Evolutionary conservation across 2,113 vertebrate genomes (phyloP).

Genomic region (Hippocampus abdominalis): DNA sequence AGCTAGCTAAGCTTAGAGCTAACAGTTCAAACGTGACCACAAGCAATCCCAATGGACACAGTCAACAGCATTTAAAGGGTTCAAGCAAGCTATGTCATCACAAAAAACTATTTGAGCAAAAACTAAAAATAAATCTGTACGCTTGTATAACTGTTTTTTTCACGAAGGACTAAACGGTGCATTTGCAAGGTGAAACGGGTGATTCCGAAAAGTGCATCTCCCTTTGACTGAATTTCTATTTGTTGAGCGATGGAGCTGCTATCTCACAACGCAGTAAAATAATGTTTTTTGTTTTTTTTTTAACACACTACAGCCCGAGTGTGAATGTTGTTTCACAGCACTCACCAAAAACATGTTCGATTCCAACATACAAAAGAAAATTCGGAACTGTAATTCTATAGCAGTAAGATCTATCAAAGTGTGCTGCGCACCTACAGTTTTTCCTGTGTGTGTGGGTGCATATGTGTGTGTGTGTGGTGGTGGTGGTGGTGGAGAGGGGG

Average conservation of each 20-base stretch:
- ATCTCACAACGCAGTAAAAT: not conserved
- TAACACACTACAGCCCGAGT: not conserved
- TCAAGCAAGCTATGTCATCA: no score
- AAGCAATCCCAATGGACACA: no score
- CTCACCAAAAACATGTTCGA: not conserved
- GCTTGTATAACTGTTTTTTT: no score
- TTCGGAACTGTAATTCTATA: not conserved
- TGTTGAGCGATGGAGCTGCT: not conserved
- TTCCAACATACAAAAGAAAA: not conserved
- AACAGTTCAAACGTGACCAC: no score
- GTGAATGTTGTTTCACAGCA: not conserved
- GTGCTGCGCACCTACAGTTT: not conserved
- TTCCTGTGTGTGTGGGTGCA: not conserved
- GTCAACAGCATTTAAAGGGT: no score
- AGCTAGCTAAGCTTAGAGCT: no score
- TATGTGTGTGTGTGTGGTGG: constrained; percentile 49
- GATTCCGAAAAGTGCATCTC: not conserved
- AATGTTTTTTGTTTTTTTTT: not conserved
- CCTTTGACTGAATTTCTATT: not conserved
- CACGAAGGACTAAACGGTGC: no score
- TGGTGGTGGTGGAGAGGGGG: constrained; percentile 58
- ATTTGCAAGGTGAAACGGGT: no score
- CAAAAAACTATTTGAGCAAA: no score
- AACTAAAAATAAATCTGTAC: no score
- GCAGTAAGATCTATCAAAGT: not conserved